Evolutionary conservation across 2,797 vertebrate species (phyloP), one percentile per base, ranked within the genome.

Genomic region (Lithobates pipiens): DNA sequence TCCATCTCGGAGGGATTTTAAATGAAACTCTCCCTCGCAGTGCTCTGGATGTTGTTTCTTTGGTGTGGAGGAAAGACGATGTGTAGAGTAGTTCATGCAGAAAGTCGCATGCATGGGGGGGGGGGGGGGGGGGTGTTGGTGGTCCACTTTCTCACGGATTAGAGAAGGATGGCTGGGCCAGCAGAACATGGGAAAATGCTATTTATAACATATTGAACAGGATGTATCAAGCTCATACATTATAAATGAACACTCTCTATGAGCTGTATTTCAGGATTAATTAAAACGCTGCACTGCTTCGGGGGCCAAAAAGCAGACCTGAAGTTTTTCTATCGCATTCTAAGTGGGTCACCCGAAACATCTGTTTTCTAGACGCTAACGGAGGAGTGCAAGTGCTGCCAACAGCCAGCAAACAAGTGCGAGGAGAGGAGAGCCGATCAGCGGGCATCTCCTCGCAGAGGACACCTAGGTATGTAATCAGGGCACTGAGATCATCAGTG

Each of bases 331-430:
- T 23, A 74, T 54, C 11, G 39, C 44, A 29, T 42, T 10, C 65
- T 63, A 86, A 86, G 73, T 86, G 84, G 84, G 84, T 86, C 84
- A 86, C 61, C 61, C 68, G 46, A 83, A 76, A 83, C 46, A 15
- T 50, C 46, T 16, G 46, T 50, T 50, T 50, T 50, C 46, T 15
- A 50, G 46, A 50, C 16, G 46, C 16, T 54, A 18, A 54, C 4
- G 16, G 50, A 54, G 50, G 50, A 54, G 15, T 5, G 16, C 1
- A 54, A 13, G 50, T 54, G 15, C 13, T 54, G 13, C 50, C 50
- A 3, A 54, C 16, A 13, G 15, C 50, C 0, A 54, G 16, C 46
- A 16, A 54, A n/a, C n/a, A n/a, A n/a, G n/a, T n/a, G n/a, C n/a
- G n/a, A n/a, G n/a, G n/a, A n/a, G n/a, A n/a, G n/a, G n/a, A n/a